Evolutionary conservation across 1,140 invertebrate species (phyloP).

Genomic region (Coelopa frigida): DNA sequence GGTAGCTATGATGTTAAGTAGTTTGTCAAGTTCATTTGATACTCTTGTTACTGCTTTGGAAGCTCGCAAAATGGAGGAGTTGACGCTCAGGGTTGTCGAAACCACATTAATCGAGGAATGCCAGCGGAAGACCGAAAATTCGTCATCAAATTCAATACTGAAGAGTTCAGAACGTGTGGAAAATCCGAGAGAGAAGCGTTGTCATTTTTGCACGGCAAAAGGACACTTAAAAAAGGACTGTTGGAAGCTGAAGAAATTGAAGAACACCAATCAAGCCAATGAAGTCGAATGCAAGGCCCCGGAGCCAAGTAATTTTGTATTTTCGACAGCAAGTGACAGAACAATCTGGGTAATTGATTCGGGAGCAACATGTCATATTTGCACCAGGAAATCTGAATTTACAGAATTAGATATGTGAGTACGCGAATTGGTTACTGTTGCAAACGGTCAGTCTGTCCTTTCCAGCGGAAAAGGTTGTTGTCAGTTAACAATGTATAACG

Average conservation of each 20-base stretch:
- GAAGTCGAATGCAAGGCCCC: not conserved
- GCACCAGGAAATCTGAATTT: too few species aligned
- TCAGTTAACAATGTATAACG: too few species aligned
- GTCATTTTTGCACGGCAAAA: constrained; percentile 1
- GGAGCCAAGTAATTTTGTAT: too few species aligned
- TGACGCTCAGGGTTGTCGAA: constrained; percentile 14
- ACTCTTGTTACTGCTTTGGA: constrained; percentile 18
- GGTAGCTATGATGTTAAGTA: constrained; percentile 16
- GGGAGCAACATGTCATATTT: too few species aligned
- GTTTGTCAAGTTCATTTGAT: constrained; percentile 16
- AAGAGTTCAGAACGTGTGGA: not conserved
- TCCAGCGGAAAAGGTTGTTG: too few species aligned
- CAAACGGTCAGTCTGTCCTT: too few species aligned
- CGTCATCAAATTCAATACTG: not conserved
- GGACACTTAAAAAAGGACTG: not conserved
- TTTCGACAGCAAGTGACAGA: too few species aligned
- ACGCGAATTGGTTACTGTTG: too few species aligned
- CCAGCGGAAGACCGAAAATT: not conserved
- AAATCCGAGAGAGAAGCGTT: not conserved
- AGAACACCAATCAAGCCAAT: not conserved
- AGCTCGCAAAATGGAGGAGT: constrained; percentile 13
- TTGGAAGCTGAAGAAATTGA: not conserved
- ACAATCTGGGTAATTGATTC: too few species aligned
- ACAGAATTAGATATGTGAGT: too few species aligned
- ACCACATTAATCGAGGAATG: constrained; percentile 15